phyloP scores from a whole-genome alignment of 2,797 vertebrate genomes.

The Remorina albescens region DNA sequence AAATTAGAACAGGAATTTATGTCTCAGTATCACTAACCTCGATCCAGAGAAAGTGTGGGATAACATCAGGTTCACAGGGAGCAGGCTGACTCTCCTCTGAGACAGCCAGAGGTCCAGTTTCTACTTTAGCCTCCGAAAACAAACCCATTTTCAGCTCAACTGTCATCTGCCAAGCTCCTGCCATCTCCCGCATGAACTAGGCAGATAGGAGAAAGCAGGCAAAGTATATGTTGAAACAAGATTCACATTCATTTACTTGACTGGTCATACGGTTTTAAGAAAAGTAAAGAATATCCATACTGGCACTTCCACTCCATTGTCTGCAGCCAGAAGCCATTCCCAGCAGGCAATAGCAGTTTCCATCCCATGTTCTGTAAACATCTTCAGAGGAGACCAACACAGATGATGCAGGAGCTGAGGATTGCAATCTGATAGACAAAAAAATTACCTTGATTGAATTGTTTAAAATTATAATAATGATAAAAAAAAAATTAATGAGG shows the following conservation, averaged over 20 bases:
- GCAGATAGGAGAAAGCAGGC: neutral
- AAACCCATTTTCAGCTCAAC: slow-evolving; percentile 94
- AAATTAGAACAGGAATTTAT: neutral
- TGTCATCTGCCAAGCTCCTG: slow-evolving; percentile 98
- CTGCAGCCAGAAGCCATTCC: slow-evolving; percentile 98
- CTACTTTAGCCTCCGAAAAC: slow-evolving; percentile 91
- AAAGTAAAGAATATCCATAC: slow-evolving; percentile 76
- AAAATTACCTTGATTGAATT: neutral
- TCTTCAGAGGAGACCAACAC: slow-evolving; percentile 95
- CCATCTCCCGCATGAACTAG: slow-evolving; percentile 98
- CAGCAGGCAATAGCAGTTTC: slow-evolving; percentile 97
- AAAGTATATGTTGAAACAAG: neutral
- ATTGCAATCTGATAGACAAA: slow-evolving; percentile 87
- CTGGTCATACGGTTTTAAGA: neutral
- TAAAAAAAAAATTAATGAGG: neutral
- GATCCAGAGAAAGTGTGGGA: slow-evolving; percentile 97
- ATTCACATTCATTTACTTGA: neutral
- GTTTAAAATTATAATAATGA: neutral
- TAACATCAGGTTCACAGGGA: slow-evolving; percentile 92
- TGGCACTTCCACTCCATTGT: slow-evolving; percentile 94
- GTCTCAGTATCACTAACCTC: slow-evolving; percentile 83
- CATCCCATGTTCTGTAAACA: slow-evolving; percentile 97
- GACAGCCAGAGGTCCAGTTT: slow-evolving; percentile 94
- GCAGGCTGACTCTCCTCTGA: slow-evolving; percentile 95
- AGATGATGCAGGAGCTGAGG: slow-evolving; percentile 94